These are phyloP conservation scores for Noctua janthina DNA, from an alignment of 2,888 invertebrate species.

Conservation along the genomic window DNA sequence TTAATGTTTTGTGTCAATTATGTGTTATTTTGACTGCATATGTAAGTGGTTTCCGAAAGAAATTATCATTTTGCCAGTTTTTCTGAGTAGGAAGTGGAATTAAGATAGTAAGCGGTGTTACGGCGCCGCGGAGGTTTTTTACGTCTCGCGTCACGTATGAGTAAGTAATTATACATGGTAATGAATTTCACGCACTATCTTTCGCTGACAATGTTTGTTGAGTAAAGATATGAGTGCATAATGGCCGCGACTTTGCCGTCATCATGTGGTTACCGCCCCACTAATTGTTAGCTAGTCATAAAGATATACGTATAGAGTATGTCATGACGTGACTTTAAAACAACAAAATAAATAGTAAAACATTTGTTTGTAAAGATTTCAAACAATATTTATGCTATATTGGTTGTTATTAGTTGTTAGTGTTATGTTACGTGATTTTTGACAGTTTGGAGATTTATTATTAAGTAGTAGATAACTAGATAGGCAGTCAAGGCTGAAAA, in stretches of 20 bases:
- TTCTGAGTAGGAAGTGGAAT: constrained; percentile 32
- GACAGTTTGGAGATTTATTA: background rate
- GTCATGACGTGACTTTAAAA: constrained; percentile 36
- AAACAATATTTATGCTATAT: constrained; percentile 2
- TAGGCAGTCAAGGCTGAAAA: background rate
- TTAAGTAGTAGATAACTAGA: background rate
- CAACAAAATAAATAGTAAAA: background rate
- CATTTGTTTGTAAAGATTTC: background rate
- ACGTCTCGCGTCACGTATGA: constrained; percentile 4
- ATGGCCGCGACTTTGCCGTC: constrained; percentile 29
- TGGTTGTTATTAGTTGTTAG: background rate
- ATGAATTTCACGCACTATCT: constrained; percentile 54
- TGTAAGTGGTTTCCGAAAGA: constrained; percentile 17
- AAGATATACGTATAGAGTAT: constrained; percentile 19
- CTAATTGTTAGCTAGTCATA: constrained; percentile 46
- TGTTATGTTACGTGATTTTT: constrained; percentile 1
- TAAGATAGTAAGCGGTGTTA: background rate
- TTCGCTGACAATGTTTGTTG: constrained; percentile 39
- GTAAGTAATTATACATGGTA: constrained; percentile 33
- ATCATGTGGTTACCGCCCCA: constrained; percentile 47
- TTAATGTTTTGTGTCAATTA: constrained; percentile 14
- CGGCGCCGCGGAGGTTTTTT: constrained; percentile 9
- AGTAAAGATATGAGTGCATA: constrained; percentile 41
- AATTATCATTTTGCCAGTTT: constrained; percentile 18
- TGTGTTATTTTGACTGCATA: constrained; percentile 16